Percentiles rank a stretch among this genome's conserved stretches.
These are phyloP conservation scores for Pollenia angustigena DNA, from an alignment of 2,888 invertebrate genomes.

Conservation along the genomic window DNA sequence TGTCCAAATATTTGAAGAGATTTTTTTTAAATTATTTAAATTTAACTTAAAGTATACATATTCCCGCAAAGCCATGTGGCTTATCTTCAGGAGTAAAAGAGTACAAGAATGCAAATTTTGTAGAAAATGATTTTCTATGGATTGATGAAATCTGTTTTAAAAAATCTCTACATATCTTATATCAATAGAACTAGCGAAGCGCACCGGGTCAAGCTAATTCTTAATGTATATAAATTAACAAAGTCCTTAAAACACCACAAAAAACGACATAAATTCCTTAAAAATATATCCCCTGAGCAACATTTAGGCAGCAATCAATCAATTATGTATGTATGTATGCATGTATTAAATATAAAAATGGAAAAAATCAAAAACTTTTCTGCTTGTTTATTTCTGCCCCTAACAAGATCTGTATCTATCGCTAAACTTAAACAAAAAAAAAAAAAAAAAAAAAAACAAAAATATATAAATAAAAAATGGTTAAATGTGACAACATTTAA, in stretches of 20 bases:
- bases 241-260: neutral
- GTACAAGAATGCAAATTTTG: too few species aligned
- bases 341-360: constrained; percentile 67
- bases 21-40: too few species aligned
- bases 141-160: too few species aligned
- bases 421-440: neutral
- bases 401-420: neutral
- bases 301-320: constrained; percentile 77
- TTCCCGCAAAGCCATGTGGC: too few species aligned
- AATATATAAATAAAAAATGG: constrained; percentile 27
- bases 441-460: constrained; percentile 1
- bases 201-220: too few species aligned
- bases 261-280: neutral
- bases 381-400: neutral
- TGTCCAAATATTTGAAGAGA: too few species aligned
- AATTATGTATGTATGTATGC: too few species aligned
- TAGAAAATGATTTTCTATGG: too few species aligned
- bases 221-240: neutral
- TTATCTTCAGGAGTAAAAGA: too few species aligned
- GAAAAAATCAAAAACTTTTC: neutral
- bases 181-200: too few species aligned
- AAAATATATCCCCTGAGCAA: constrained; percentile 42
- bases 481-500: constrained; percentile 49
- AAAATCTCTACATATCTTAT: too few species aligned
- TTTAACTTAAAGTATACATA: too few species aligned